These are phyloP conservation scores for Grus americana DNA, from an alignment of 2,113 vertebrate species.

Conservation along the genomic window DNA sequence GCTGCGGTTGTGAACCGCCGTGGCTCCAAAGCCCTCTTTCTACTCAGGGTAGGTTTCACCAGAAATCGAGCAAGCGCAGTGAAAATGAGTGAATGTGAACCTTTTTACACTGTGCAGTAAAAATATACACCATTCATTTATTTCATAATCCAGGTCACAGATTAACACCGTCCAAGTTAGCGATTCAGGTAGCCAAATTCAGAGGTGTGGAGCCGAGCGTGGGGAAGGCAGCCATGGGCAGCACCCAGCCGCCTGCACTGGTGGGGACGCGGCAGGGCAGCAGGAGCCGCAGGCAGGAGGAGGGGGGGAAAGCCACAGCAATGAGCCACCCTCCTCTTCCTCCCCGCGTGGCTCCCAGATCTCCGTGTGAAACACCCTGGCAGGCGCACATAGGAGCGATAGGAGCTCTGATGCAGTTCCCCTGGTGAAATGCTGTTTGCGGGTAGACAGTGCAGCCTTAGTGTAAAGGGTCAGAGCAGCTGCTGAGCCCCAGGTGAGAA, in stretches of 20 bases:
- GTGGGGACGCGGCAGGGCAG: not conserved
- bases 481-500: not conserved
- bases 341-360: accelerated
- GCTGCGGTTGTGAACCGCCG: not conserved
- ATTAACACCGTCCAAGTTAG: not conserved
- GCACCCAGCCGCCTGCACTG: not conserved
- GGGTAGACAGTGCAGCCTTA: not conserved
- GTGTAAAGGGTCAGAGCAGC: not conserved
- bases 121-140: not conserved
- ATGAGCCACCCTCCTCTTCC: not conserved
- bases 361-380: accelerated
- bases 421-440: not conserved
- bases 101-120: not conserved
- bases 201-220: accelerated
- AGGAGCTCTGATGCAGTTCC: not conserved
- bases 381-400: accelerated
- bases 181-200: not conserved
- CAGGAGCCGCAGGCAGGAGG: not conserved
- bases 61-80: not conserved
- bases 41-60: not conserved
- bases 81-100: not conserved
- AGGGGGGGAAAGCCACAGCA: not conserved
- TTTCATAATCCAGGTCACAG: not conserved
- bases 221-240: accelerated
- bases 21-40: not conserved